These are phyloP conservation scores for Liasis olivaceus DNA, from an alignment of 2,797 vertebrate genomes.

Conservation along the genomic window DNA sequence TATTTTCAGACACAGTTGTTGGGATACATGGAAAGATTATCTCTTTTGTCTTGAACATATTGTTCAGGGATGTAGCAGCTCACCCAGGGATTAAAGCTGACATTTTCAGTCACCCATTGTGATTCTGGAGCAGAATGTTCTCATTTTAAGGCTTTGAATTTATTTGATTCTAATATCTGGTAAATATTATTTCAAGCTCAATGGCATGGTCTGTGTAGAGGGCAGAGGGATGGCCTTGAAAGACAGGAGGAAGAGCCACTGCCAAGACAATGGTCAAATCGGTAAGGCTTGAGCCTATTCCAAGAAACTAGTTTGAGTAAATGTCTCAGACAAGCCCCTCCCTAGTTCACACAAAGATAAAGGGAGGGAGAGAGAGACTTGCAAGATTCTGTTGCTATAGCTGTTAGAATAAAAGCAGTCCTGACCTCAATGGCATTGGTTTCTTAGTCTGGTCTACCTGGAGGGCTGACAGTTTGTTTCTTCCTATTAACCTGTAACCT, in stretches of 20 bases:
- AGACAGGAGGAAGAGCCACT: background rate
- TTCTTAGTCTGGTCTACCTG: background rate
- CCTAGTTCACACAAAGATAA: background rate
- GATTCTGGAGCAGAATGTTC: background rate
- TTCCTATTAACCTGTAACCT: background rate
- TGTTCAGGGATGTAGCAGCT: background rate
- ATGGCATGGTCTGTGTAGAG: background rate
- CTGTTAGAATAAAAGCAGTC: background rate
- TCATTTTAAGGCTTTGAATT: background rate
- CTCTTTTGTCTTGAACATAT: background rate
- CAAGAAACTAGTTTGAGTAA: background rate
- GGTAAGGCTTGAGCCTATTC: background rate
- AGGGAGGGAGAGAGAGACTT: background rate
- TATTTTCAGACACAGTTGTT: no score
- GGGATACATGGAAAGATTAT: background rate
- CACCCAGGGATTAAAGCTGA: background rate
- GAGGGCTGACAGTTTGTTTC: background rate
- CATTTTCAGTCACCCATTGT: background rate
- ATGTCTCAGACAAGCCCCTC: background rate
- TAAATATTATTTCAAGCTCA: background rate
- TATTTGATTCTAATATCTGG: background rate
- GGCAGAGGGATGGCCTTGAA: background rate
- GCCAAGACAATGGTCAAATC: background rate
- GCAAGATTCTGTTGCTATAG: background rate
- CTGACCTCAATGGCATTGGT: background rate